Base-by-base conservation (phyloP, 2,888 invertebrate genomes). In the Corbicula japonica region DNA sequence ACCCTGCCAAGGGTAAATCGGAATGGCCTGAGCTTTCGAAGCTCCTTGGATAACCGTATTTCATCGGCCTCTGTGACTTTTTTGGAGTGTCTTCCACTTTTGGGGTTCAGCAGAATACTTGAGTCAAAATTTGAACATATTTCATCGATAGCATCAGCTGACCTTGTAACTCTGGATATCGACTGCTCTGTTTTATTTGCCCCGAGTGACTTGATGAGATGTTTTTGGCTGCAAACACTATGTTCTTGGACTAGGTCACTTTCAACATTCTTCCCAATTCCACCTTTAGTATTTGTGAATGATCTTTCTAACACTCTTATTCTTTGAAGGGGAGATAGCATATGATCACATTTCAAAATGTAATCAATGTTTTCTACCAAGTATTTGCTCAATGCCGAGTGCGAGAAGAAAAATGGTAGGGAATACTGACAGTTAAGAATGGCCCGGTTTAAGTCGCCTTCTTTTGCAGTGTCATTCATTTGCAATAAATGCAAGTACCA, bases 181-280 rank as follows among this genome's bases (percentile, higher is more conserved):
- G 80, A 56, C 12, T 68, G 56, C 18, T 76, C 54, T 1, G 41
- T 63, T 52, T 80, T 76, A 26, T 74, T 73, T 5, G 73, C 66
- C 4, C 69, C 73, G 4, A 80, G 60, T n/a, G 61, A 15, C 23
- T 30, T 72, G 10, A 80, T 80, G 6, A 76, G 32, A 8, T 58
- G 58, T 56, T 80, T 73, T 26, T 76, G 63, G 15, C 69, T 61
- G 21, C 65, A 12, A 8, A 76, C 69, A 52, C 61, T 38, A 23
- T 80, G 66, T 41, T 80, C 76, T 41, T 80, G 76, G 4, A 73
- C 73, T 8, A 80, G 50, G 32, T 80, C 80, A 38, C 54, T 58
- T 32, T 76, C 77, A 12, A 74, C 48, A 38, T 69, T 78, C 6
- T 41, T 32, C 2, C 69, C 58, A 6, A 10, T 35, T 8, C 77